Base-by-base conservation (phyloP, 2,797 vertebrate species). In the Falco columbarius region DNA sequence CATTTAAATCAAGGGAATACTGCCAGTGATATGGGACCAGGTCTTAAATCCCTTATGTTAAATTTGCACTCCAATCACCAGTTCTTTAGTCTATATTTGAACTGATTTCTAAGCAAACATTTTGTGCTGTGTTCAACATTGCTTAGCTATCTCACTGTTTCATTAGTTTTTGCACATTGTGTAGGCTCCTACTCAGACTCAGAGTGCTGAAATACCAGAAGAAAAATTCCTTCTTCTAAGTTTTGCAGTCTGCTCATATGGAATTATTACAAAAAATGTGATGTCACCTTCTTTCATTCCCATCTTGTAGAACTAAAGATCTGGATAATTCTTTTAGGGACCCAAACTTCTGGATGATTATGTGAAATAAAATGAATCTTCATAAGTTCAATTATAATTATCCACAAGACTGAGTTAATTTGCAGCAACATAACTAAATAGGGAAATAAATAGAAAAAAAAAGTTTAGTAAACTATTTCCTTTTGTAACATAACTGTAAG, bases 1-100 rank as follows among this genome's bases (percentile, higher is more conserved):
- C 23, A 47, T 87, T 95, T 90, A 94, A 90, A 95, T 82, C 74
- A 91, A 95, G 49, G 56, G 54, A 93, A 95, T 92, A 89, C 65
- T 89, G 40, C 13, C 32, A 82, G 27, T 75, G 81, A 81, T 82
- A 87, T 21, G 61, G 30, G 30, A 71, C 22, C 14, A 38, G 34
- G 38, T 76, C 54, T 95, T 95, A 92, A 93, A 93, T 46, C 22
- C 24, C 47, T 24, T 56, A 42, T 26, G 40, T 38, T 89, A 89
- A 93, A 89, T 89, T 75, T 86, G 24, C 8, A n/a, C 36, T 84
- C 29, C 32, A 71, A 34, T 90, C 77, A 71, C 26, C n/a, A 71
- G 30, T 84, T 66, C 23, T 81, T 81, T 40, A 81, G 20, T 66
- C 49, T 96, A 29, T 81, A 92, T 71, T 87, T 96, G 49, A 89